These are phyloP conservation scores for Euborellia annulipes DNA, from an alignment of 1,140 invertebrate genomes.

Conservation along the genomic window DNA sequence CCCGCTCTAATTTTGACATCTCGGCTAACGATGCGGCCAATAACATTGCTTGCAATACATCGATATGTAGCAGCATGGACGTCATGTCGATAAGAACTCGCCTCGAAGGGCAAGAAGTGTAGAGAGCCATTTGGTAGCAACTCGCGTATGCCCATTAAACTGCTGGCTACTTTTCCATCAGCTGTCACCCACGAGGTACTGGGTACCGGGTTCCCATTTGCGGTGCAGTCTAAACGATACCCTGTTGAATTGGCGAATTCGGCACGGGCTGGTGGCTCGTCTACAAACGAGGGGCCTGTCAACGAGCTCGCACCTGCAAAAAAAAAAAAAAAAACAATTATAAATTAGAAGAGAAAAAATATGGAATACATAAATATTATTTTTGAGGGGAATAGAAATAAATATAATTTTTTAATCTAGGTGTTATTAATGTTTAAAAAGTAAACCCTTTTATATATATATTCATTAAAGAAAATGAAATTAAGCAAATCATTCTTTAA, in stretches of 20 bases:
- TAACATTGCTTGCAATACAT: slow-evolving; percentile 28
- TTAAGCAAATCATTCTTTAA: too few species aligned
- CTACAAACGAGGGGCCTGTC: slow-evolving; percentile 24
- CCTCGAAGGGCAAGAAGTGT: slow-evolving; percentile 29
- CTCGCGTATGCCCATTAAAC: slow-evolving; percentile 21
- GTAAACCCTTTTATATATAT: too few species aligned
- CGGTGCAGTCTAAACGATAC: slow-evolving; percentile 24
- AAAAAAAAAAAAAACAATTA: too few species aligned
- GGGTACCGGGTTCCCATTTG: slow-evolving; percentile 24
- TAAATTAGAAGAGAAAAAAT: too few species aligned
- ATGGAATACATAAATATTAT: too few species aligned
- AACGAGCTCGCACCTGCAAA: too few species aligned
- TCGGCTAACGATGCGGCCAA: slow-evolving; percentile 17
- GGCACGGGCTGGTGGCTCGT: slow-evolving; percentile 24
- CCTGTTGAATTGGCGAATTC: slow-evolving; percentile 27
- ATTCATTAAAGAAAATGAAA: too few species aligned
- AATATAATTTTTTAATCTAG: too few species aligned
- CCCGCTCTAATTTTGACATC: slow-evolving; percentile 13
- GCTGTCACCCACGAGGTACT: slow-evolving; percentile 21
- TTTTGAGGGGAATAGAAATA: too few species aligned
- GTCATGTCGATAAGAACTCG: slow-evolving; percentile 26
- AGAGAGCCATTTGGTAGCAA: slow-evolving; percentile 27
- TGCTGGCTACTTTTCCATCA: slow-evolving; percentile 23
- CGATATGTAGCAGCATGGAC: slow-evolving; percentile 31
- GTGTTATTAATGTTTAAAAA: too few species aligned